Base-by-base conservation (phyloP, 1,140 invertebrate genomes). In the Lerema accius region DNA sequence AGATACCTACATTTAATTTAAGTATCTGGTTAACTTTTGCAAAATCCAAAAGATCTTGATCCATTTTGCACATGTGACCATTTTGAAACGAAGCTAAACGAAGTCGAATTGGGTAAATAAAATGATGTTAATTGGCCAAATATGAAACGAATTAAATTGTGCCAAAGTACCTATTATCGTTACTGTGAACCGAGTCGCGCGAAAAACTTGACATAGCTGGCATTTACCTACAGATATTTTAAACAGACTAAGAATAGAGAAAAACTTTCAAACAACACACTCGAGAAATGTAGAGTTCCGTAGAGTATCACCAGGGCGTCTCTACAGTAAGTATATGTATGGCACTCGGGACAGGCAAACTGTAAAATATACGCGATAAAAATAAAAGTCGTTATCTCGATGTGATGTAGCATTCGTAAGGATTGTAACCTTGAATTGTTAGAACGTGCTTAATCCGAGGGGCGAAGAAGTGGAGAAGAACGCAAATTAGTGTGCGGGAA, bases 361-460 rank as follows among this genome's bases (percentile, higher is more conserved):
- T 10, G 39, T 32, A 43, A n/a, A 0, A 14, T 28, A 40, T 42
- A 56, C 40, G 40, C 43, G 53, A 56, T 56, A 56, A 56, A 56
- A 56, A 56, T 56, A 56, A 40, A 15, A 43, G 40, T 56, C 53
- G 39, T 56, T 56, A 56, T 56, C 40, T 56, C 40, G 53, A 56
- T 56, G 42, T 45, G 39, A 45, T 45, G 53, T 32, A 14, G 17
- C 19, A 40, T 53, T 32, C 39, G 35, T 45, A 56, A 56, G 53
- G 23, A 56, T 56, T 56, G 53, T 56, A 56, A 56, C 53, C 53
- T 56, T 56, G 53, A 56, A 56, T 45, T 43, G 53, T 15, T 56
- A 56, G 53, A 43, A 56, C 53, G 53, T 56, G 53, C 23, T 56
- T 45, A 56, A 56, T 56, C 53, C 39, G 23, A 40, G 53, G 10